Evolutionary conservation across 2,797 vertebrate genomes (phyloP), one percentile per base, ranked within the genome.

Genomic region (Spea hammondii): DNA sequence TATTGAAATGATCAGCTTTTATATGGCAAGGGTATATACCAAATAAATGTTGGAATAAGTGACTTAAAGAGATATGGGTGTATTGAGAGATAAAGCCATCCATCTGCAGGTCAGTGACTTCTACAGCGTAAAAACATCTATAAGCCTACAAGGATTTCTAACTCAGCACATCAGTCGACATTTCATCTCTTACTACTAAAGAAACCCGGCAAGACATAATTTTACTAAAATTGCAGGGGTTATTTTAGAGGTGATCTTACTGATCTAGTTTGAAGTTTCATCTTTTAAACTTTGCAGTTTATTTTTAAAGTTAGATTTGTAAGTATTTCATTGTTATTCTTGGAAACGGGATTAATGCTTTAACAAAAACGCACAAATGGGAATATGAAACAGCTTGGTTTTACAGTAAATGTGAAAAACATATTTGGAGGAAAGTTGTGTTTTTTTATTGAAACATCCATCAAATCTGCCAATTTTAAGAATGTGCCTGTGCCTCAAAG

Each of bases 201-300:
- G 71, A 51, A 73, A 73, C 57, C 55, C 47, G 54, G 44, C 57
- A 57, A 72, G 32, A 5, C 12, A 59, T 72, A 60, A 72, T 72
- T 60, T 32, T 48, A 46, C 46, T 17, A 59, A 72, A 72, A 72
- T 62, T 57, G 46, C 8, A 59, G 55, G 49, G 46, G 59, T 73
- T 72, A 60, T 60, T 72, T 9, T 13, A 48, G 54, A 60, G 45
- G 55, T 72, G 69, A 55, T 72, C 13, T 12, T 13, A n/a, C 46
- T 72, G 69, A 55, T 72, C 13, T 12, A 47, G 46, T n/a, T 12
- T 48, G 44, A 9, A 14, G 55, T 60, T 60, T 49, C 45, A 9
- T 50, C 53, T 72, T 60, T 60, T 49, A 8, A 9, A 54, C 53
- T 72, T 60, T 72, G n/a, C 54, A 72, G 70, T 59, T 72, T 72